These are phyloP conservation scores for Cephus rjabovi DNA, from an alignment of 2,888 invertebrate species.

Conservation along the genomic window DNA sequence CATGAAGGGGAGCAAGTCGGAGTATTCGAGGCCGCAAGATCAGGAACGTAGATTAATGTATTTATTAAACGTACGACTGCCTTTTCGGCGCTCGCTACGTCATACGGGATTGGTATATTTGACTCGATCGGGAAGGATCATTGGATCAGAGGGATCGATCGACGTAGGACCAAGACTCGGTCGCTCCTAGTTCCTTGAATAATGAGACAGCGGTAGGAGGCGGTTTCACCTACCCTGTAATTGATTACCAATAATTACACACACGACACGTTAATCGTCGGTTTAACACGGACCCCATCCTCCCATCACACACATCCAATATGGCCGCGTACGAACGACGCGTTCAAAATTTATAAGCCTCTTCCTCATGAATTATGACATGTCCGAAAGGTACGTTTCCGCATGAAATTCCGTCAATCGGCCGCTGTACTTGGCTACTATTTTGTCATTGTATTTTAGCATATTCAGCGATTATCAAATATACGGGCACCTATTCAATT, in stretches of 20 bases:
- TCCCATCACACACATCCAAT: slow-evolving; percentile 10
- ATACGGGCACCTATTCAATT: not conserved
- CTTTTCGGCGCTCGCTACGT: slow-evolving; percentile 16
- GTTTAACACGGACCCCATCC: slow-evolving; percentile 11
- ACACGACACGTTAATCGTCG: slow-evolving; percentile 18
- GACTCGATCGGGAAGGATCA: not conserved
- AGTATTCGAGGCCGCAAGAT: slow-evolving; percentile 24
- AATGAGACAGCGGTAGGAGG: slow-evolving; percentile 20
- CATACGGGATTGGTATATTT: not conserved
- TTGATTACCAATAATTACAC: slow-evolving; percentile 24
- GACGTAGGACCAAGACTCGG: not conserved
- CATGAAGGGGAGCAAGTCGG: not conserved
- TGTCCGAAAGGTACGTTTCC: not conserved
- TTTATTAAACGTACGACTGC: slow-evolving; percentile 36
- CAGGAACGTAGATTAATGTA: slow-evolving; percentile 40
- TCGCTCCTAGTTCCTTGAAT: slow-evolving; percentile 19
- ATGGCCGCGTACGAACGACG: slow-evolving; percentile 6
- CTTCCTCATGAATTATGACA: not conserved
- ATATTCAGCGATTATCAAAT: not conserved
- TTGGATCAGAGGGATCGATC: slow-evolving; percentile 9
- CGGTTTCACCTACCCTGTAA: slow-evolving; percentile 17
- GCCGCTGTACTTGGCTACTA: not conserved
- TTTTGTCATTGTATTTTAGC: not conserved
- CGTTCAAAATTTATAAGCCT: slow-evolving; percentile 17
- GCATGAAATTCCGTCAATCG: not conserved